Evolutionary conservation across 2,888 invertebrate species (phyloP).

Genomic region (Melanotus villosus): DNA sequence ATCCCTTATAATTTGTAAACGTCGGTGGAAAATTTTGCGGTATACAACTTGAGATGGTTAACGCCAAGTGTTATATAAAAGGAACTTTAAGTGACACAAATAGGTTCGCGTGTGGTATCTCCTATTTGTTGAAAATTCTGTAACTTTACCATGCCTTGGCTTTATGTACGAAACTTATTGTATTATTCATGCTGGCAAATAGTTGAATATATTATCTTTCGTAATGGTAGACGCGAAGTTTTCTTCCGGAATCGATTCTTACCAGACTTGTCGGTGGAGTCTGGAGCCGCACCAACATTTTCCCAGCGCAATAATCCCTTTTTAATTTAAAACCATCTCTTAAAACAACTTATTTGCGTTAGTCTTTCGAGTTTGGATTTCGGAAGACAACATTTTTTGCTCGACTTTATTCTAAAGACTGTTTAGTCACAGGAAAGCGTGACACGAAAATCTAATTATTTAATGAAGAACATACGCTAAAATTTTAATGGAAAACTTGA

Average conservation of each 20-base stretch:
- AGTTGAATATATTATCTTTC: constrained; percentile 3
- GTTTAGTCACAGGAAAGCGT: background rate
- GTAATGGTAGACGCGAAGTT: constrained; percentile 3
- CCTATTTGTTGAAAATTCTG: background rate
- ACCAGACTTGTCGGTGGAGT: background rate
- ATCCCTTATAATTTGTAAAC: constrained; percentile 10
- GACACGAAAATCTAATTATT: background rate
- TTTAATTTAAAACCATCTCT: background rate
- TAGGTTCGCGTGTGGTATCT: constrained; percentile 18
- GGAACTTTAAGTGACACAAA: constrained; percentile 16
- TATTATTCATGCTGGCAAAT: constrained; percentile 12
- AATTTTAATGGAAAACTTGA: background rate
- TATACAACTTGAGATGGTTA: background rate
- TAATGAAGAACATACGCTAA: background rate
- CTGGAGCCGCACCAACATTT: constrained; percentile 4
- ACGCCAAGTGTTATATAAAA: constrained; percentile 2
- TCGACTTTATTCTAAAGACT: too few species aligned
- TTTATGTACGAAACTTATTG: constrained; percentile 8
- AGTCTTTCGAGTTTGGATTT: too few species aligned
- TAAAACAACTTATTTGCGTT: background rate
- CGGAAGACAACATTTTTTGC: too few species aligned
- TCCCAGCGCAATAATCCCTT: background rate
- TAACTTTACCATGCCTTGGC: background rate
- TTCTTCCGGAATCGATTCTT: constrained; percentile 1
- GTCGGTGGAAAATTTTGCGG: constrained; percentile 3